A percentile compares a stretch with the other conserved stretches of the same genome.
Conservation (phyloP, 2,797 vertebrate genomes). For the Melanotaenia parkinsoni region DNA sequence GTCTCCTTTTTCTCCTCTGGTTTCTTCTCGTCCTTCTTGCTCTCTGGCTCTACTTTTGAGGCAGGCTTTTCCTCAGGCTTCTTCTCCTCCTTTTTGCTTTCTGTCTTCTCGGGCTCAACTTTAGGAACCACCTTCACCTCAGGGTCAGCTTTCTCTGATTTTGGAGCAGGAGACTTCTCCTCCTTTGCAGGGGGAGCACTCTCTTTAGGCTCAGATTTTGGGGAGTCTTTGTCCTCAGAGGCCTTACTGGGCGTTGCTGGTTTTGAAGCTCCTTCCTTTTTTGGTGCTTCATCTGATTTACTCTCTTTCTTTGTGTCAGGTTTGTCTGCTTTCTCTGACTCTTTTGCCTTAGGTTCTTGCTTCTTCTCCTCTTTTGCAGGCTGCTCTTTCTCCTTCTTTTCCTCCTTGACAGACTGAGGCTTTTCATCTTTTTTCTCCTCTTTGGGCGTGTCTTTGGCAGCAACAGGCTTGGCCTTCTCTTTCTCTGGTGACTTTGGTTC, state of each 20-base stretch:
- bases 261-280: slow-evolving; percentile 63
- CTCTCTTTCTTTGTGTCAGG: slow-evolving; percentile 71
- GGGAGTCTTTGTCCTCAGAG: slow-evolving; percentile 66
- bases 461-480: slow-evolving; percentile 64
- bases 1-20: slow-evolving; percentile 63
- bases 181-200: slow-evolving; percentile 69
- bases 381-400: slow-evolving; percentile 72
- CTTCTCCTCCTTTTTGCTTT: slow-evolving; percentile 75
- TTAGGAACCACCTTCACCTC: slow-evolving; percentile 57
- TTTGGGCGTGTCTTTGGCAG: slow-evolving; percentile 69
- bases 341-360: slow-evolving; percentile 66
- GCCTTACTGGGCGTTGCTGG: slow-evolving; percentile 66
- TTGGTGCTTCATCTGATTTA: slow-evolving; percentile 68
- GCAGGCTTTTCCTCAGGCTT: slow-evolving; percentile 56
- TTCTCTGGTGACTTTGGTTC: slow-evolving; percentile 76
- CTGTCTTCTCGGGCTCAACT: slow-evolving; percentile 62
- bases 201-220: slow-evolving; percentile 71
- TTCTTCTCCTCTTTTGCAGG: slow-evolving; percentile 68
- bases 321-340: slow-evolving; percentile 68
- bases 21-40: slow-evolving; percentile 76
- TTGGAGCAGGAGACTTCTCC: slow-evolving; percentile 63
- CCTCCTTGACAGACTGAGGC: slow-evolving; percentile 63
- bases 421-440: slow-evolving; percentile 71
- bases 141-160: slow-evolving; percentile 60
- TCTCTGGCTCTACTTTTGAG: slow-evolving; percentile 64